Percentiles rank a stretch among this genome's conserved stretches.
Evolutionary conservation across 2,113 vertebrate genomes (phyloP).

Genomic region (Barnardius zonarius): DNA sequence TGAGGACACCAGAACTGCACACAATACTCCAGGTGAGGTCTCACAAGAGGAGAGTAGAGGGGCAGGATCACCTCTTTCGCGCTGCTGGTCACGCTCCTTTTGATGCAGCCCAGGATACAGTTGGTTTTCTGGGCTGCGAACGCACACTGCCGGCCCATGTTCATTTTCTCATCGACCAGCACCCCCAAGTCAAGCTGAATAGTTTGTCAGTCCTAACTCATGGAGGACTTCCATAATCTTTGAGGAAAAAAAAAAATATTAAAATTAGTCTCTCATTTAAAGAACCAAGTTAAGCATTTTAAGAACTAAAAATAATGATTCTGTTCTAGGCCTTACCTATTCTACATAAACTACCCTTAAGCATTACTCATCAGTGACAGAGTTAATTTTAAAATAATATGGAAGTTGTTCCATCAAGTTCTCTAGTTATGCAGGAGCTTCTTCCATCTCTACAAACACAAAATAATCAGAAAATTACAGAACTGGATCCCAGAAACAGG

Average conservation of each 20-base stretch:
- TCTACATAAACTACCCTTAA: background rate
- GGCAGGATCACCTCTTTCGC: too few species aligned
- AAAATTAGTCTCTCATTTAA: background rate
- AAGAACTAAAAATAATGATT: background rate
- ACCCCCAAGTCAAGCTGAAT: background rate
- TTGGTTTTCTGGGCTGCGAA: too few species aligned
- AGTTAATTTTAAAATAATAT: background rate
- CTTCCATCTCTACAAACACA: constrained; percentile 5
- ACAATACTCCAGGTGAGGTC: too few species aligned
- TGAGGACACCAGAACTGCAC: too few species aligned
- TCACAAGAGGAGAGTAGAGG: too few species aligned
- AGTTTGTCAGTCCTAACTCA: background rate
- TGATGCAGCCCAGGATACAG: too few species aligned
- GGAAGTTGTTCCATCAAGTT: background rate
- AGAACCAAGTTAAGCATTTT: background rate
- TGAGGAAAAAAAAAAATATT: background rate
- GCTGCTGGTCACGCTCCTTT: too few species aligned
- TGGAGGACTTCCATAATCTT: background rate
- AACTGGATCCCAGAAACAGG: background rate
- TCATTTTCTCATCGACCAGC: too few species aligned
- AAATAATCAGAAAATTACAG: constrained; percentile 5
- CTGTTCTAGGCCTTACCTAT: background rate
- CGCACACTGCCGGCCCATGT: too few species aligned
- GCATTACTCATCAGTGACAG: background rate
- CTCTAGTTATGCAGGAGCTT: background rate